Evolutionary conservation across 2,888 invertebrate species (phyloP).

Genomic region (Euclidia mi): DNA sequence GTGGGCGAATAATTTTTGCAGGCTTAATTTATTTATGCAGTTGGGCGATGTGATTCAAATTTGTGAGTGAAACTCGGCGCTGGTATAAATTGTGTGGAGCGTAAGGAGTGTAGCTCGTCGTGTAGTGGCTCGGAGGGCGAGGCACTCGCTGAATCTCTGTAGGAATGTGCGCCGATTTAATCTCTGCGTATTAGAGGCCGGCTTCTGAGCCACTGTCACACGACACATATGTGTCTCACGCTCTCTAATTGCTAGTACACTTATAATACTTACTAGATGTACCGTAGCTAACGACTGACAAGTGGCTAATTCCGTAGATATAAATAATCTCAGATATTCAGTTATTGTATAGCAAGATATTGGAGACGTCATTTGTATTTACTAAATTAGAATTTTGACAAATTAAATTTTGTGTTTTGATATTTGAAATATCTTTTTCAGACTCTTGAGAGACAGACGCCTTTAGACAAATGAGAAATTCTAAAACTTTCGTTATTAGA

Average conservation of each 20-base stretch:
- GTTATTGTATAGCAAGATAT: slow-evolving; percentile 23
- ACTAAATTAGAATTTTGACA: slow-evolving; percentile 36
- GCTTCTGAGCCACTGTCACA: slow-evolving; percentile 64
- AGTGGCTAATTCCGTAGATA: slow-evolving; percentile 37
- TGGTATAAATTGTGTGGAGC: slow-evolving; percentile 67
- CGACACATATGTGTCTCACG: slow-evolving; percentile 70
- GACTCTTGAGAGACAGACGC: slow-evolving; percentile 19
- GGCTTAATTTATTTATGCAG: slow-evolving; percentile 57
- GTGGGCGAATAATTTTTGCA: slow-evolving; percentile 34
- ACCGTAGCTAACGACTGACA: slow-evolving; percentile 48
- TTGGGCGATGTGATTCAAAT: slow-evolving; percentile 60
- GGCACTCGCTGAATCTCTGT: slow-evolving; percentile 60
- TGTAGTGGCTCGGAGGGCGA: slow-evolving; percentile 30
- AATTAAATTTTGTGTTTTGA: slow-evolving; percentile 43
- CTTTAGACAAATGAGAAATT: slow-evolving; percentile 21
- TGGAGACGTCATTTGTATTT: slow-evolving; percentile 18
- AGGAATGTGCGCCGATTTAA: slow-evolving; percentile 74
- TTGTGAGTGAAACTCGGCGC: slow-evolving; percentile 60
- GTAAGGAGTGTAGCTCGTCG: slow-evolving; percentile 60
- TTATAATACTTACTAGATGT: slow-evolving; percentile 23
- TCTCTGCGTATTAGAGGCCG: slow-evolving; percentile 64
- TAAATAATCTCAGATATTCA: slow-evolving; percentile 36
- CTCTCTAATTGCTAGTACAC: slow-evolving; percentile 70
- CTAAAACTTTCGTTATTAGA: slow-evolving; percentile 23
- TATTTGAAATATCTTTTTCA: slow-evolving; percentile 35